Evolutionary conservation across 2,797 vertebrate species (phyloP), one percentile per base, ranked within the genome.

Genomic region (Takifugu rubripes): DNA sequence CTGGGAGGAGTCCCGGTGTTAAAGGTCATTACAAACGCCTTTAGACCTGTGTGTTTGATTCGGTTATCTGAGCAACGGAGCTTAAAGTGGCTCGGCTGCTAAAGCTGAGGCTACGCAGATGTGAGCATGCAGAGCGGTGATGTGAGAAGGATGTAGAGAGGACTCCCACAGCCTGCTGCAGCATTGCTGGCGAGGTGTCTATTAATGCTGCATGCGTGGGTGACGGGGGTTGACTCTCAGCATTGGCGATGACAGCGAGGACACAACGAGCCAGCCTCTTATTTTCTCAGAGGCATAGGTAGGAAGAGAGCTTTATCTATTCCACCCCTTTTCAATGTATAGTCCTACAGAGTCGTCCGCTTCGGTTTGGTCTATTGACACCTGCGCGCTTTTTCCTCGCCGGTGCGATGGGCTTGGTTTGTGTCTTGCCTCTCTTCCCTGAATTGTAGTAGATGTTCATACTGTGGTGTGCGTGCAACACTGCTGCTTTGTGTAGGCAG

Each of bases 131-230:
- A 70, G 70, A 48, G 15, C 43, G n/a, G 43, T 44, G 43, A n/a
- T 29, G 60, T 71, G 66, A 75, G 78, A 11, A 36, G 53, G 56
- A 53, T 83, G 76, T 79, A 59, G 77, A 75, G 77, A 84, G 72
- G 81, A 83, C 82, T 80, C 84, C 83, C 82, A 84, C 84, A 75
- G 79, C 82, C 81, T 82, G 72, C 83, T 84, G 82, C 83, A 82
- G 83, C 79, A 55, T 66, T 59, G 66, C 77, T 85, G 84, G 77
- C 72, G 70, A 70, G 80, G 72, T 82, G 75, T 85, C 85, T 84
- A 84, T 85, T 84, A 85, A 79, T 87, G 81, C 80, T 84, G 81
- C 79, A 77, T 85, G 87, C 77, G 84, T 88, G 88, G 87, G 88
- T 87, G 84, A 86, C 25, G 16, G 79, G 21, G 84, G 78, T 85